A percentile compares a stretch with the other conserved stretches of the same genome.
Evolutionary conservation across 2,113 vertebrate species (phyloP).

Genomic region (Menura novaehollandiae): DNA sequence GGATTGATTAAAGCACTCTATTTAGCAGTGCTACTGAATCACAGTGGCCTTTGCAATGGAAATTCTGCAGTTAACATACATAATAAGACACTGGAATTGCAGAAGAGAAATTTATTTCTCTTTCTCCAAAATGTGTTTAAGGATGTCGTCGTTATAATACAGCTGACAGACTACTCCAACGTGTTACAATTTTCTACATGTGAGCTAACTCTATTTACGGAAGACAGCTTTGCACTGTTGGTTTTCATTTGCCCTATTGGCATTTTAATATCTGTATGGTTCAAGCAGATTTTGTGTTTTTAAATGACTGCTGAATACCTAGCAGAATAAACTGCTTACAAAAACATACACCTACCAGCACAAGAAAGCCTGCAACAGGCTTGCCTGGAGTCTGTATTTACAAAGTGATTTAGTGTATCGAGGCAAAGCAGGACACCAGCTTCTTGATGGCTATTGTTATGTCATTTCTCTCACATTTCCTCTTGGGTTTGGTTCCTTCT

Average conservation of each 20-base stretch:
- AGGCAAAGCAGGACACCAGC: neutral
- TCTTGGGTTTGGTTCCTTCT: neutral
- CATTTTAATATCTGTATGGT: neutral
- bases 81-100: neutral
- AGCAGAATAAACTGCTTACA: neutral
- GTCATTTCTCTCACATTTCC: neutral
- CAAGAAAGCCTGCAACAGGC: neutral
- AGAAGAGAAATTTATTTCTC: neutral
- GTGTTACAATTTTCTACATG: neutral
- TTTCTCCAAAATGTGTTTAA: neutral
- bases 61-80: neutral
- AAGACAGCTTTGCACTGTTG: neutral
- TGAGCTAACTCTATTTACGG: neutral
- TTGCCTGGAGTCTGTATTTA: neutral
- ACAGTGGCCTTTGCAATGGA: neutral
- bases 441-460: neutral
- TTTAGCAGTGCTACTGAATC: neutral
- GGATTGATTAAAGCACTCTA: neutral
- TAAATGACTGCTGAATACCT: neutral
- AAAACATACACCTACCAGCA: neutral
- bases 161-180: neutral
- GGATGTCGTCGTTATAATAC: neutral
- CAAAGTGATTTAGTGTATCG: neutral
- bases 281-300: neutral
- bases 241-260: neutral